Evolutionary conservation across 2,797 vertebrate species (phyloP).

Genomic region (Pseudochromis fuscus): DNA sequence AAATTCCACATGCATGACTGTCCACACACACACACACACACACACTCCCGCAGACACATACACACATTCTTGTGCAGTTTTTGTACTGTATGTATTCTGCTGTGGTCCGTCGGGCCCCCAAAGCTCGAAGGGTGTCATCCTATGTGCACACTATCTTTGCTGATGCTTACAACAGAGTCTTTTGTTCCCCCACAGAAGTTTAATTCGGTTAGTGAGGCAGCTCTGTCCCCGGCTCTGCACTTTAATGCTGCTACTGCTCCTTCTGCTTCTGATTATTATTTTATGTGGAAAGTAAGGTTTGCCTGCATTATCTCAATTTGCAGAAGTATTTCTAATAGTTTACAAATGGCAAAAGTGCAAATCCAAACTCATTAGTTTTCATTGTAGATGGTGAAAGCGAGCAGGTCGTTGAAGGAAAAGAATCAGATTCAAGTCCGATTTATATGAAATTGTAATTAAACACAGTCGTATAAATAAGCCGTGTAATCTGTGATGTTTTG

Average conservation of each 20-base stretch:
- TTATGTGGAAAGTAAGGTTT: slow-evolving; percentile 49
- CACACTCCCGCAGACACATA: slow-evolving; percentile 24
- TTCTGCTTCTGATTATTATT: slow-evolving; percentile 40
- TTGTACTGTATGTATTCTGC: slow-evolving; percentile 34
- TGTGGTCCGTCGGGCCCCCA: slow-evolving; percentile 72
- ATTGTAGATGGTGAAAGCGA: not conserved
- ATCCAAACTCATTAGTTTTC: slow-evolving; percentile 1
- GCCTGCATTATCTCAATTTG: slow-evolving; percentile 34
- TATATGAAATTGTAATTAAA: slow-evolving; percentile 12
- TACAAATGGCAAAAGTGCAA: slow-evolving; percentile 10
- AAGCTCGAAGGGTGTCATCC: slow-evolving; percentile 68
- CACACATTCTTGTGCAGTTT: slow-evolving; percentile 30
- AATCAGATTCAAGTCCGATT: not conserved
- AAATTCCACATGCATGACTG: slow-evolving; percentile 58
- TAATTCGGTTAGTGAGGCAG: slow-evolving; percentile 14
- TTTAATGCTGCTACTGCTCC: slow-evolving; percentile 40
- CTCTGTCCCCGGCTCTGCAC: not conserved
- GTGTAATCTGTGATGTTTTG: slow-evolving; percentile 6
- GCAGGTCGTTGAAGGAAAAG: not conserved
- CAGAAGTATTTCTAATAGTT: slow-evolving; percentile 14
- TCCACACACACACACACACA: slow-evolving; percentile 21
- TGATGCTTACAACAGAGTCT: slow-evolving; percentile 28
- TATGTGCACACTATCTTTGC: slow-evolving; percentile 21
- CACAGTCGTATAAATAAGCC: not conserved
- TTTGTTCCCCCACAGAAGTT: slow-evolving; percentile 25